Evolutionary conservation across 2,888 invertebrate species (phyloP).

Genomic region (Diloba caeruleocephala): DNA sequence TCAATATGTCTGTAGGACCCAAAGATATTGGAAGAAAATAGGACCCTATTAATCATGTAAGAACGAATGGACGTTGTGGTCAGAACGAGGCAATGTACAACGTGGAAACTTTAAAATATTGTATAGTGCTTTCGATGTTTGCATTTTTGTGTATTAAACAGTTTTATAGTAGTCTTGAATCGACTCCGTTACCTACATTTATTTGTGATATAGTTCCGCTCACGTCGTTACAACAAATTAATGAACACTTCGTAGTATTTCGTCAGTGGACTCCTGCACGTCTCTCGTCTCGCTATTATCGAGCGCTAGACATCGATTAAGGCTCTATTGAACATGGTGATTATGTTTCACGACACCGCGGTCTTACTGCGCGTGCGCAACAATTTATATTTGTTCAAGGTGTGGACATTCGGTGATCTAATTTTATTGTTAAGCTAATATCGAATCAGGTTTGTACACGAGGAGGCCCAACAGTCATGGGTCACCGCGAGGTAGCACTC

Average conservation of each 20-base stretch:
- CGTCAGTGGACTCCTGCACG: constrained; percentile 30
- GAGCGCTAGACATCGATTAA: constrained; percentile 16
- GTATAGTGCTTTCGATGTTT: too few relatives aligned
- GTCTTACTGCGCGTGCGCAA: constrained; percentile 3
- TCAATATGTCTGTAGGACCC: too few relatives aligned
- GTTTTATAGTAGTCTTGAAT: too few relatives aligned
- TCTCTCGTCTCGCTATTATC: constrained; percentile 1
- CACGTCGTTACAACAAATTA: constrained; percentile 24
- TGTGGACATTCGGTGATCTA: not conserved
- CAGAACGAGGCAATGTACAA: too few relatives aligned
- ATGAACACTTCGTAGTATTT: constrained; percentile 20
- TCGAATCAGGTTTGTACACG: not conserved
- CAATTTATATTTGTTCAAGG: not conserved
- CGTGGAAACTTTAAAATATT: too few relatives aligned
- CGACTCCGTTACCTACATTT: too few relatives aligned
- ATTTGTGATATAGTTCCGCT: too few relatives aligned
- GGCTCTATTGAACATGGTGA: constrained; percentile 13
- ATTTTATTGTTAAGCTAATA: constrained; percentile 8
- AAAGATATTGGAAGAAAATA: too few relatives aligned
- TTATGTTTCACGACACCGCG: constrained; percentile 12
- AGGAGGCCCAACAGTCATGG: constrained; percentile 1
- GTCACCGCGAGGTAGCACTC: not conserved
- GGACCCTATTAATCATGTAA: too few relatives aligned
- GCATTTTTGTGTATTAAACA: too few relatives aligned
- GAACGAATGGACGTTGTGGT: too few relatives aligned